Evolutionary conservation across 2,113 vertebrate species (phyloP), one percentile per base, ranked within the genome.

Genomic region (Phalacrocorax aristotelis): DNA sequence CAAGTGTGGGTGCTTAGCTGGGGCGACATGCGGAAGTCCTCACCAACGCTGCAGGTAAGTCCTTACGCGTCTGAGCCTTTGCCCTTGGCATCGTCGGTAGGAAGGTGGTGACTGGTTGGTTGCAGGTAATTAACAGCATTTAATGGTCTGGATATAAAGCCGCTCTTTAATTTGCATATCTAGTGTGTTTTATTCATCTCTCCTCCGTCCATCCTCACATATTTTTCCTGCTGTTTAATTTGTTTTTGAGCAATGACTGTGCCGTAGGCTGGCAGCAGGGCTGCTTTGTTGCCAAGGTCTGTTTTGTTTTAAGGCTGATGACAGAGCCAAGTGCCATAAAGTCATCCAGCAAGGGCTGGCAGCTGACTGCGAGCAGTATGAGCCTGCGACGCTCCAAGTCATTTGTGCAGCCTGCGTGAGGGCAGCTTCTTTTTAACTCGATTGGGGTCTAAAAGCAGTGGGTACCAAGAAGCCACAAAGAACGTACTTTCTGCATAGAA

Each of bases 1-100:
- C 99, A 99, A 95, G 98, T 99, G 44, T 99, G 99, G 99, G 98
- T 99, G 78, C 98, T 99, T 26, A 99, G 99, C 93, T 99, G 99
- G 99, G 99, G 99, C 3, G 97, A 99, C 40, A 95, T 98, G 97
- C 98, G 89, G 91, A 98, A 98, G 74, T 98, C 98, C 32, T 98
- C 98, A 4, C 98, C 99, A 30, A 98, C 98, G 1, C 97, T 99
- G 77, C 99, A 99, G 99, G 99, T 99, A 72, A 87, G 98, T 86
- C 69, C 88, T 58, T n/a, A 4, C 4, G 27, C 8, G 4, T 21
- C 13, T 3, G 49, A 69, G 26, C 65, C n/a, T 81, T 65, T 89
- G 65, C 75, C 71, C 48, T 83, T 44, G 19, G 49, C 40, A 23
- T 15, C 62, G 3, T 13, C 42, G 1, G 18, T 16, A 71, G 71